phyloP scores from a whole-genome alignment of 2,888 invertebrate genomes.

The Stratiomys singularior region DNA sequence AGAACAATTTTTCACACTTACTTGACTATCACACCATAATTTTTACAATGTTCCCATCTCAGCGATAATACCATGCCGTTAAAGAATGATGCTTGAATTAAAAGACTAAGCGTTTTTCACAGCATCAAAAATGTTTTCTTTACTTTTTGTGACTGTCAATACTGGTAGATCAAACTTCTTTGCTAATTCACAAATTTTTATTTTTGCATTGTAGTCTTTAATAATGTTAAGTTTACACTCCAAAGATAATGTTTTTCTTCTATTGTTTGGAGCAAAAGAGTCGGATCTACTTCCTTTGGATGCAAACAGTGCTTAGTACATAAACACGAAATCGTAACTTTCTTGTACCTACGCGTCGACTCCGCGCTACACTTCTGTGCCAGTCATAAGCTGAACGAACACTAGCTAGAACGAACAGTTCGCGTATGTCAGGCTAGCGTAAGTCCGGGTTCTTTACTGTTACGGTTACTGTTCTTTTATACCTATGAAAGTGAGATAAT shows the following conservation, averaged over 20 bases:
- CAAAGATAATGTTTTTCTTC: slow-evolving; percentile 29
- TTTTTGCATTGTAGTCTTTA: slow-evolving; percentile 25
- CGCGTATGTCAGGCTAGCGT: too few relatives aligned
- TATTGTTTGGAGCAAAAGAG: not conserved
- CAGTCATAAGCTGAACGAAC: not conserved
- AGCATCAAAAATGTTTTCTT: slow-evolving; percentile 31
- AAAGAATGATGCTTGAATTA: not conserved
- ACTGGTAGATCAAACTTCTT: slow-evolving; percentile 30
- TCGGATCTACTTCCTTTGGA: slow-evolving; percentile 4
- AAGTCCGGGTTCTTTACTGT: too few relatives aligned
- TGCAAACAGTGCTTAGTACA: not conserved
- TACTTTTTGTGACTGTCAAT: slow-evolving; percentile 13
- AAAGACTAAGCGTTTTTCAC: slow-evolving; percentile 26
- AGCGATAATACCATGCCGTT: slow-evolving; percentile 20
- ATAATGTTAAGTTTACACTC: slow-evolving; percentile 36
- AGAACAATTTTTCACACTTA: not conserved
- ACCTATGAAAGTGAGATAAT: not conserved
- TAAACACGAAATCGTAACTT: slow-evolving; percentile 11
- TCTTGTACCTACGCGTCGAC: not conserved
- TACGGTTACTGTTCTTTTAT: not conserved
- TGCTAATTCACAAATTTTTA: slow-evolving; percentile 36
- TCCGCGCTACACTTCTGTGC: not conserved
- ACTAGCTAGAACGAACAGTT: too few relatives aligned
- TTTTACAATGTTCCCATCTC: slow-evolving; percentile 8
- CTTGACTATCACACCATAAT: slow-evolving; percentile 1